Percentiles rank a stretch among this genome's conserved stretches.
These are phyloP conservation scores for Mastacembelus armatus DNA, from an alignment of 2,797 vertebrate species.

Conservation along the genomic window DNA sequence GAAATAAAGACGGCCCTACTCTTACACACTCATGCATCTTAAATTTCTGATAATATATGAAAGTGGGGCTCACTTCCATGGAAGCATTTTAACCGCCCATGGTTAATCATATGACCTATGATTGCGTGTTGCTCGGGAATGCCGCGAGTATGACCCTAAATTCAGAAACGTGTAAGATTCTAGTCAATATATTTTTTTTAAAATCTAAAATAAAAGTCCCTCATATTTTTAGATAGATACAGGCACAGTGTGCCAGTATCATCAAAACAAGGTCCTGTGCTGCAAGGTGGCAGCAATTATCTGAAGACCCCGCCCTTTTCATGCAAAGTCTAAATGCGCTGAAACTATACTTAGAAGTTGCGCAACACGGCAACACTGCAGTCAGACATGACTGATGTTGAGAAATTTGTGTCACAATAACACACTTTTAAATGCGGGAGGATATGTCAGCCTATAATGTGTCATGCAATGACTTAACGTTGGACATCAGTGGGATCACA, in stretches of 20 bases:
- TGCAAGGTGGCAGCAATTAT: conserved; percentile 44
- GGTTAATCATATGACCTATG: conserved; percentile 46
- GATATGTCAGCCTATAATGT: conserved; percentile 70
- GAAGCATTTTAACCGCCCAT: conserved; percentile 15
- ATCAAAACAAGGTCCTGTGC: conserved; percentile 45
- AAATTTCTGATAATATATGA: conserved; percentile 22
- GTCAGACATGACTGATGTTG: conserved; percentile 74
- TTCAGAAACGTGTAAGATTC: background rate
- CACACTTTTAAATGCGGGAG: conserved; percentile 57
- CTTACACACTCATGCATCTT: conserved; percentile 3
- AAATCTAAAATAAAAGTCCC: background rate
- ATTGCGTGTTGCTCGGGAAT: conserved; percentile 24
- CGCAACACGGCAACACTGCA: conserved; percentile 72
- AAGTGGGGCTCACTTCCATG: conserved; percentile 8
- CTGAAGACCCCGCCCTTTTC: conserved; percentile 58
- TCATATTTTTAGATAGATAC: conserved; percentile 27
- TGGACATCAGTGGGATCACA: conserved; percentile 49
- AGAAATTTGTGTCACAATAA: conserved; percentile 75
- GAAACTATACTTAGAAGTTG: conserved; percentile 74
- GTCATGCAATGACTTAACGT: conserved; percentile 67
- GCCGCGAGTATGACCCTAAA: background rate
- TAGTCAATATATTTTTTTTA: background rate
- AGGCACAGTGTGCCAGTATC: conserved; percentile 7
- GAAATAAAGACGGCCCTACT: conserved; percentile 29
- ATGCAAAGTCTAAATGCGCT: conserved; percentile 48